Evolutionary conservation across 2,113 vertebrate genomes (phyloP), one percentile per base, ranked within the genome.

Genomic region (Salvator merianae): DNA sequence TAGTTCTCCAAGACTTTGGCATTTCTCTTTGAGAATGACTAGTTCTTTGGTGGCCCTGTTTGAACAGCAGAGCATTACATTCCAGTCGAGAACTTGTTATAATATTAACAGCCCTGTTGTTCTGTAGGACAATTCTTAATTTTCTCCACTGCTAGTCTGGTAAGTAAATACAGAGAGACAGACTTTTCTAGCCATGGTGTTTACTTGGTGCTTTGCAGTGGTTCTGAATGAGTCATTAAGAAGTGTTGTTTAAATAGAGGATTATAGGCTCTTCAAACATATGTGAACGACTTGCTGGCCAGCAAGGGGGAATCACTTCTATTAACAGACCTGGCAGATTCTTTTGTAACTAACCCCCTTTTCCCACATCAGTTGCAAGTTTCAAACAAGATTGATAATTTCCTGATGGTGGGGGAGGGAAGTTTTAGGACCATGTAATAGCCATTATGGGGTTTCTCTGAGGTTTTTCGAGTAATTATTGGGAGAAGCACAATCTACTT

Each of bases 181-280:
- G 92, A 90, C 90, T 93, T 92, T 91, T 73, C 91, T 87, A 91
- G 83, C 88, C 88, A 90, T 89, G 83, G 91, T 94, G 91, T 95
- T 94, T 95, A 93, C 91, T 94, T 84, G 88, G 76, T 93, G 90
- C 92, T 93, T 93, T 93, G 88, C 90, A 92, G 24, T 70, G 92
- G 80, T 88, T 92, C 90, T 91, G 91, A 95, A 94, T 90, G 89
- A 94, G 90, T 92, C 88, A 91, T 94, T 95, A 94, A 94, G 87
- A 90, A 92, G 86, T 93, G 88, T 93, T 94, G 92, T 95, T 93
- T 93, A 95, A 94, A 93, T 87, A 95, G 0, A 71, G 92, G 94
- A 93, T 95, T 95, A 92, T 76, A 83, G 92, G 84, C 91, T 93
- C 87, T 93, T 94, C 92, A 93, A 93, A 94, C 91, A 87, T 82